Conservation (phyloP, 2,888 invertebrate genomes). For the Nomada goodeniana region DNA sequence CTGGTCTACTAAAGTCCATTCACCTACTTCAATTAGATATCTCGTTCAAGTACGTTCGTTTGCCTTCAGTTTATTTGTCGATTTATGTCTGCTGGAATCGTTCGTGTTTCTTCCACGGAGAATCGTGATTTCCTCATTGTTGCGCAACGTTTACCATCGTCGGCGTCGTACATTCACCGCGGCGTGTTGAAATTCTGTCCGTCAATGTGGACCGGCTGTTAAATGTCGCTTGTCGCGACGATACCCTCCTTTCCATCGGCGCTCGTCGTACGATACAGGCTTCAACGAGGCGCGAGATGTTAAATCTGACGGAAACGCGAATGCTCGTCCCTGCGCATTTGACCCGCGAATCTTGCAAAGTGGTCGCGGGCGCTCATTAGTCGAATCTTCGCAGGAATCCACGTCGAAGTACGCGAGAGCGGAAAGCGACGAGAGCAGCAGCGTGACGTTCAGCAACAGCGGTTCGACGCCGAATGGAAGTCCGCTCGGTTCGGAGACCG, state of each 20-base stretch:
- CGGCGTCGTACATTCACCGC: slow-evolving; percentile 26
- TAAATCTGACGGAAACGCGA: not conserved
- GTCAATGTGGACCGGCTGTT: slow-evolving; percentile 19
- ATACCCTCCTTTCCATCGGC: slow-evolving; percentile 14
- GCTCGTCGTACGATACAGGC: not conserved
- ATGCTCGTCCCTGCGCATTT: not conserved
- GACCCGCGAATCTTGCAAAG: not conserved
- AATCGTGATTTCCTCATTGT: slow-evolving; percentile 27
- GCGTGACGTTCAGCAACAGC: slow-evolving; percentile 85
- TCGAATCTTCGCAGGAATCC: slow-evolving; percentile 65
- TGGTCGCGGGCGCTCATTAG: no score
- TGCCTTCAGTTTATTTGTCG: not conserved
- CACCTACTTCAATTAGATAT: no score
- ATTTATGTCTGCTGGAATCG: not conserved
- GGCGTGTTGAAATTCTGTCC: slow-evolving; percentile 4
- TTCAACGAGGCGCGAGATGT: not conserved
- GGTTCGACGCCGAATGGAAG: slow-evolving; percentile 83
- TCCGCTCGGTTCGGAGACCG: slow-evolving; percentile 82
- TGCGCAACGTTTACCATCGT: slow-evolving; percentile 48
- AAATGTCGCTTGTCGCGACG: slow-evolving; percentile 10
- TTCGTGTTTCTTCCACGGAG: slow-evolving; percentile 1
- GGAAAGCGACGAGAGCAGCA: slow-evolving; percentile 83
- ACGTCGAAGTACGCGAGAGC: slow-evolving; percentile 76
- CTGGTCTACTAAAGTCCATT: no score
- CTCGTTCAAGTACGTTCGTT: not conserved